Base-by-base conservation (phyloP, 2,888 invertebrate species). In the Xestia sexstrigata region DNA sequence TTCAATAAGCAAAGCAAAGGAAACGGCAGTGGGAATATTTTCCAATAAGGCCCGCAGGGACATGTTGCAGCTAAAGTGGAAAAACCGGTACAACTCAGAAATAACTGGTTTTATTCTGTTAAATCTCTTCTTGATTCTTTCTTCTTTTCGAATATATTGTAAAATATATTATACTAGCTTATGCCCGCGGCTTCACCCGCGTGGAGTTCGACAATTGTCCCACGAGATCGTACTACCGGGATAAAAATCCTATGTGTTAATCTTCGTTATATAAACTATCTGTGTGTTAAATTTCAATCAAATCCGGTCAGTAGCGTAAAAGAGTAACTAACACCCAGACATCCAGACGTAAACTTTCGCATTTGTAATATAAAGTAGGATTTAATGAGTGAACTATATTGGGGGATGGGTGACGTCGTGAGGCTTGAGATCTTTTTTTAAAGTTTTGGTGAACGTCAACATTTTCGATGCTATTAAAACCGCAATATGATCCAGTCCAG, bases 1-100 rank as follows among this genome's bases (percentile, higher is more conserved):
- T 91, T 90, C 93, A 94, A 94, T 94, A 95, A 94, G 91, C 91
- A 89, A 86, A 88, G 90, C 89, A 88, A 88, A 92, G 91, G 93
- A 93, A 94, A 91, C 89, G 87, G 89, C 93, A 91, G 89, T 91
- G 87, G 88, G 90, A 91, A 89, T 78, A 88, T 91, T 93, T 95
- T 95, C 90, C 94, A 95, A 95, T 95, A 95, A 94, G 91, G 88
- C 88, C 90, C 90, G 92, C 92, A 90, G 89, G 90, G 83, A 78
- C 67, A 90, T 91, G 95, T 89, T 69, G 87, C 90, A 81, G 93
- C 3, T 13, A 70, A 63, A 77, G 42, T 82, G 42, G 15, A 8
- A 72, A 69, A 60, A 60, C 23, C 8, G n/a, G 9, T 42, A 65
- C 42, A n/a, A 65, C 65, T 49, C 15, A 0, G 5, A 23, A 75